Base-by-base conservation (phyloP, 2,113 vertebrate genomes). In the Drymodes brunneopygia region DNA sequence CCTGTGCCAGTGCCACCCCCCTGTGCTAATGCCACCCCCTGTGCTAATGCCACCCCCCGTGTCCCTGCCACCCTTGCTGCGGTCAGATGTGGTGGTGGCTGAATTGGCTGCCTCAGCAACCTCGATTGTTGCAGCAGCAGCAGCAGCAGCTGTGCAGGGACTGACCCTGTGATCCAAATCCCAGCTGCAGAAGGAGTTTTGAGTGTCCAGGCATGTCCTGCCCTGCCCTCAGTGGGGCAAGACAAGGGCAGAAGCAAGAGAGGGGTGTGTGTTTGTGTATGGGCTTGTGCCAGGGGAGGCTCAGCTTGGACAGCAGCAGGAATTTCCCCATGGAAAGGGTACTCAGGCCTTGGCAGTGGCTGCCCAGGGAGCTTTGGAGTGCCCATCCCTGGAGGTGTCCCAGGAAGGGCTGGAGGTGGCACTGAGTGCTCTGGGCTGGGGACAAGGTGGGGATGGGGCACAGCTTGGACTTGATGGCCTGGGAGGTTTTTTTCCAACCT, bases 41-140 rank as follows among this genome's bases (percentile, higher is more conserved):
- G 50, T 51, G 50, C 50, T 13, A 51, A 9, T 28, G 50, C 27
- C 44, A 45, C 16, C 44, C 44, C 44, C 44, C 44, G 60, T 42
- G 28, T 19, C 20, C 42, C 12, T 64, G 17, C 3, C 19, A 5
- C 19, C 19, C 47, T 78, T 14, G 1, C 66, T 3, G 2, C 29
- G 31, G 24, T 28, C 44, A 20, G 40, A 6, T 1, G 21, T 4
- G 2, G 10, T 2, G 0, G 4, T 10, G 54, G 33, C 17, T 35
- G 64, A 15, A 15, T 20, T 1, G 3, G 72, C 0, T 0, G 53
- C 58, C 69, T 72, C 19, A 36, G 38, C 12, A 27, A 12, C 61
- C 38, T 50, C 0, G 0, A 16, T 0, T 0, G 15, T 10, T 23
- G 40, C 35, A 36, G 75, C 51, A 60, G 62, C 35, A 36, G 75